Evolutionary conservation across 2,888 invertebrate species (phyloP).

Genomic region (Dione juno): DNA sequence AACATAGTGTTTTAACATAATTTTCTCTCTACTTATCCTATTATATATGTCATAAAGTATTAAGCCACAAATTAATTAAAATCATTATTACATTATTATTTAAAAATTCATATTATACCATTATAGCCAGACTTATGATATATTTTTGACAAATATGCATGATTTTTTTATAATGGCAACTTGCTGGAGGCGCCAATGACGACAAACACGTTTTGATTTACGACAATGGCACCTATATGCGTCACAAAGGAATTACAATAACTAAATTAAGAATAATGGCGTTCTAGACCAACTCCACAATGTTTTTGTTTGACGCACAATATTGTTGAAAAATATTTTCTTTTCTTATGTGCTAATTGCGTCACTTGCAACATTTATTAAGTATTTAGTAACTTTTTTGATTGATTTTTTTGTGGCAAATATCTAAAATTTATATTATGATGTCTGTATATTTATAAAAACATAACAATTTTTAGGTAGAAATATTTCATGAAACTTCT

Average conservation of each 20-base stretch:
- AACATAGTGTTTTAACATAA: no score
- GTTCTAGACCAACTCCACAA: not conserved
- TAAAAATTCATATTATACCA: not conserved
- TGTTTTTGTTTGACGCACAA: not conserved
- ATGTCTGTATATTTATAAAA: no score
- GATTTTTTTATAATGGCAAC: not conserved
- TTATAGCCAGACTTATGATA: not conserved
- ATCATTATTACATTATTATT: not conserved
- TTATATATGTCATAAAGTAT: no score
- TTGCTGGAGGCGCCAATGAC: conserved; percentile 13
- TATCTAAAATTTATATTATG: no score
- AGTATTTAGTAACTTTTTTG: not conserved
- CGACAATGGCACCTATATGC: conserved; percentile 19
- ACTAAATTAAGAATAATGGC: conserved; percentile 14
- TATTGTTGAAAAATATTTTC: not conserved
- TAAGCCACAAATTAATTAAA: not conserved
- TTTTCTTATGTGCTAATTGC: not conserved
- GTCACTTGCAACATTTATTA: not conserved
- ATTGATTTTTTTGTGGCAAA: not conserved
- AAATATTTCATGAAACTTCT: no score
- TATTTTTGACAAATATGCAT: not conserved
- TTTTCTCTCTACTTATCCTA: no score
- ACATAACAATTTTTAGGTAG: no score
- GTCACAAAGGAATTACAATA: conserved; percentile 27
- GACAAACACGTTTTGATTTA: conserved; percentile 22